Base-by-base conservation (phyloP, 2,888 invertebrate species). In the Synergus itoensis region DNA sequence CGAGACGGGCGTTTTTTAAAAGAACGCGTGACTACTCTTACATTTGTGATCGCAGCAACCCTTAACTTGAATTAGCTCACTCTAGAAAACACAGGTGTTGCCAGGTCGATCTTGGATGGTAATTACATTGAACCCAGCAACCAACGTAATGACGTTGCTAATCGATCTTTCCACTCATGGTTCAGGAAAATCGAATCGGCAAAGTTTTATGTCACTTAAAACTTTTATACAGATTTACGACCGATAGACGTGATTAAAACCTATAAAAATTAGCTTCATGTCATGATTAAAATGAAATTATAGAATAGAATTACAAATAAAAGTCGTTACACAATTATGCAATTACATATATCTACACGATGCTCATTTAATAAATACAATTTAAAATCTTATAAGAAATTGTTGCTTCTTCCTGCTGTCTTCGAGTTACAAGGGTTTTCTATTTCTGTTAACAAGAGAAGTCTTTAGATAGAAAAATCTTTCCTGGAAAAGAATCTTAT, bases 11-110 rank as follows among this genome's bases (percentile, higher is more conserved):
- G 73, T 73, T 73, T 53, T 73, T 69, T 36, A 11, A 40, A 53
- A 57, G 73, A 53, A 53, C 40, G 48, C 73, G 73, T 73, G 73
- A 73, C 73, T 73, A 36, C 53, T 73, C 73, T 18, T 57, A 48
- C 11, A 57, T 73, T 73, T 73, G 73, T 73, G 73, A 73, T 36
- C 53, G 28, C n/a, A 28, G 73, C 73, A 73, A 73, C 73, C 73
- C 53, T 73, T 73, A 36, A 40, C 36, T 73, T 73, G 53, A 36
- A 73, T 73, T 53, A 73, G 53, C 48, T 73, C 36, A 73, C 40
- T 28, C 36, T n/a, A 18, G 53, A 73, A 73, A 73, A 73, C 73
- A 73, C 73, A 53, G 73, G 73, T 73, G 73, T 73, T 73, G 73
- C 69, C 69, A 36, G 14, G 36, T 53, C 36, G 53, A 53, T 73